phyloP scores from a whole-genome alignment of 2,797 vertebrate genomes.

The Pampus argenteus region DNA sequence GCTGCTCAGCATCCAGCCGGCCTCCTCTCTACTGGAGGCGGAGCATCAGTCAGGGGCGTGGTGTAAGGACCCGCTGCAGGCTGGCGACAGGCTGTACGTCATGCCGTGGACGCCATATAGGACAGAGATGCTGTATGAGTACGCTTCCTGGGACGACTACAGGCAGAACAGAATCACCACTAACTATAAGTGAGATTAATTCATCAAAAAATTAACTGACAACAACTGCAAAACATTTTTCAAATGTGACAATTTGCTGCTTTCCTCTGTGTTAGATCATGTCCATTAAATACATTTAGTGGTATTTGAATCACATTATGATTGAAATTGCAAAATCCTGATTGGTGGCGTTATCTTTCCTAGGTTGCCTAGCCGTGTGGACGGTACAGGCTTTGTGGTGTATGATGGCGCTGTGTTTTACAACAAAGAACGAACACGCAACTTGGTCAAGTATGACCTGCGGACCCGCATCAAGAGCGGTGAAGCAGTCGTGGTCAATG shows the following conservation, averaged over 20 bases:
- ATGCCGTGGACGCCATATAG: constrained; percentile 96
- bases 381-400: constrained; percentile 95
- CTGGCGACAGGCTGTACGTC: constrained; percentile 93
- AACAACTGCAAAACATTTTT: too few species aligned
- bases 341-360: background rate
- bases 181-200: constrained; percentile 87
- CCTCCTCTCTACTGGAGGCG: constrained; percentile 90
- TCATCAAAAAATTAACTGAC: background rate
- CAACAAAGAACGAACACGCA: constrained; percentile 95
- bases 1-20: constrained; percentile 89
- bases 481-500: constrained; percentile 92
- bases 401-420: constrained; percentile 96
- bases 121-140: constrained; percentile 93
- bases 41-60: constrained; percentile 95
- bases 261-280: too few species aligned
- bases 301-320: too few species aligned
- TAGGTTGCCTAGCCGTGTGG: constrained; percentile 92
- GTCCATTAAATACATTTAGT: too few species aligned
- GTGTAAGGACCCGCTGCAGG: constrained; percentile 96
- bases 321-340: background rate
- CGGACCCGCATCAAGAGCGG: constrained; percentile 95
- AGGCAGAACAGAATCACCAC: constrained; percentile 90
- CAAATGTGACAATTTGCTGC: too few species aligned
- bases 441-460: constrained; percentile 94
- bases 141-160: constrained; percentile 94